Evolutionary conservation across 2,797 vertebrate genomes (phyloP), one percentile per base, ranked within the genome.

Genomic region (Gymnopithys bicolor): DNA sequence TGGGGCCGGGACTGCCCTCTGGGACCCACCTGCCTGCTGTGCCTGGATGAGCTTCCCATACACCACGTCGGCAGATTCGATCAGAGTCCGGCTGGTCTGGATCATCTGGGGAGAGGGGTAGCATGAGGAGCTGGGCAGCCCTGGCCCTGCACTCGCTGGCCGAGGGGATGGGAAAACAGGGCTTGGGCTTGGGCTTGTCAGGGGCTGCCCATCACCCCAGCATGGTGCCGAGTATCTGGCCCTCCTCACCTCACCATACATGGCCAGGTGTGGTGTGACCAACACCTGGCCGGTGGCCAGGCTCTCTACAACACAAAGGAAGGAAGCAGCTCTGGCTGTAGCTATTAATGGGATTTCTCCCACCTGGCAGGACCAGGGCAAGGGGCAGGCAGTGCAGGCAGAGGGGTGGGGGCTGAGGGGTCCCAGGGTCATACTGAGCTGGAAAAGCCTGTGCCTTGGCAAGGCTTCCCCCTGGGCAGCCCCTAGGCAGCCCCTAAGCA

Each of bases 41-140:
- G 98, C 98, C 97, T 99, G 99, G 60, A 98, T 99, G 81, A 99
- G 98, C 94, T 99, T 99, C 89, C 97, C 96, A 28, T 99, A 98
- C 95, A 99, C 98, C 1, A 94, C 96, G 10, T 99, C 99, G 0
- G 99, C 98, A 6, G 98, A 98, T 96, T 99, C 99, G 3, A 99
- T 99, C 97, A 99, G 97, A 0, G 98, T 99, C 94, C 98, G 98
- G 96, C 98, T 99, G 73, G 98, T 99, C 97, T 99, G 99, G 97
- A 99, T 99, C 98, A 99, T 99, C 99, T 99, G 79, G 12, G 89
- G 93, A 87, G 67, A 82, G 28, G 51, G 41, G 32, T 2, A 11
- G 9, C 1, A 1, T 81, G 80, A 94, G 76, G n/a, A 76, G 13
- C 24, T 23, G 79, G 43, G 35, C 68, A 89, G 25, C 9, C 35